These are phyloP conservation scores for Apodemus agrarius DNA, from an alignment of 2,797 vertebrate genomes.

Conservation along the genomic window DNA sequence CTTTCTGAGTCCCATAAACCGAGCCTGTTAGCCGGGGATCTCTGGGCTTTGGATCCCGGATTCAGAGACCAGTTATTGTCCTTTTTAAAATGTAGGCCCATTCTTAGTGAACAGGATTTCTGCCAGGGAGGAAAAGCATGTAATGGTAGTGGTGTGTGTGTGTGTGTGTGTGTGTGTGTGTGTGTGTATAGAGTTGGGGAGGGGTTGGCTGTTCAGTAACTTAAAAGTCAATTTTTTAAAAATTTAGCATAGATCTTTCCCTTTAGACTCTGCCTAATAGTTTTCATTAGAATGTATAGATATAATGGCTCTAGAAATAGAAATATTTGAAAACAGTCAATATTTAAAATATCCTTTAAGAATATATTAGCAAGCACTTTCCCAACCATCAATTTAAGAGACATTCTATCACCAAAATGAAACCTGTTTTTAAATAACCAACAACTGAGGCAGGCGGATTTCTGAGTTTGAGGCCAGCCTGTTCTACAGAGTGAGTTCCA, in stretches of 20 bases:
- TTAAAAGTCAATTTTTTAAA: constrained; percentile 17
- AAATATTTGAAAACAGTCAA: constrained; percentile 12
- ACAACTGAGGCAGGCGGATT: neutral
- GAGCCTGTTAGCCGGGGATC: neutral
- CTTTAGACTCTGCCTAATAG: neutral
- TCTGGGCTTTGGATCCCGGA: neutral
- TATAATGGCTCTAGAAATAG: neutral
- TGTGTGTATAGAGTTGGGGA: too few relatives aligned
- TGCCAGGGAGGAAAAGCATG: neutral
- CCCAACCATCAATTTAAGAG: neutral
- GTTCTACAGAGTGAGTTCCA: too few relatives aligned
- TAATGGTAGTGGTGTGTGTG: neutral
- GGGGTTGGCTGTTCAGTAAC: neutral
- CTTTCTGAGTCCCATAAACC: neutral
- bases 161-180: neutral
- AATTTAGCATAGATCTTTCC: neutral
- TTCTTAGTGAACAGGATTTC: neutral
- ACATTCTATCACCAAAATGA: neutral
- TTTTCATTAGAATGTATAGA: neutral
- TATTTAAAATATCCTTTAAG: neutral
- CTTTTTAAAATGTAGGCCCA: neutral
- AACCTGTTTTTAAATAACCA: neutral
- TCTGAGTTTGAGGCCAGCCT: too few relatives aligned
- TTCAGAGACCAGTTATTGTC: neutral
- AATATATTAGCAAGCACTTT: neutral